These are phyloP conservation scores for Nothocercus nigrocapillus DNA, from an alignment of 2,113 vertebrate species.

Conservation along the genomic window DNA sequence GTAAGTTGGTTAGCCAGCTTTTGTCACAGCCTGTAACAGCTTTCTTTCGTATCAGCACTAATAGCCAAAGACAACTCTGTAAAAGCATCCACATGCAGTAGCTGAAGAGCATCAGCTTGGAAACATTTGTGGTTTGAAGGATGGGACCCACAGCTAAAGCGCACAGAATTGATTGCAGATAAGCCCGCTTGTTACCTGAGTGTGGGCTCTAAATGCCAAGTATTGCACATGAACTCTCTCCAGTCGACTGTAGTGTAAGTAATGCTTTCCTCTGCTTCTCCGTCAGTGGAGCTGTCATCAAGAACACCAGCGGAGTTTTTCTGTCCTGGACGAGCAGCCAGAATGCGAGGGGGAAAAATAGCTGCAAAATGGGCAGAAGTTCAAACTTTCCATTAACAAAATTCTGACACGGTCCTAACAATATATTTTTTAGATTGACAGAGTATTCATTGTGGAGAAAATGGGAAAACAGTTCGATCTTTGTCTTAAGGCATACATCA, in stretches of 20 bases:
- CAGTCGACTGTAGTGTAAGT: slow-evolving; percentile 96
- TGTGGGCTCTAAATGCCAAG: slow-evolving; percentile 97
- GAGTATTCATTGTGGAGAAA: background rate
- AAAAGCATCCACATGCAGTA: background rate
- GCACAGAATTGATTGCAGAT: background rate
- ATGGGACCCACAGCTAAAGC: background rate
- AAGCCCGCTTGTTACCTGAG: slow-evolving; percentile 82
- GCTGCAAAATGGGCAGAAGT: slow-evolving; percentile 74
- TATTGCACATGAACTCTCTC: slow-evolving; percentile 99
- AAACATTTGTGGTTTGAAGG: background rate
- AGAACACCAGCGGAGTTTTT: slow-evolving; percentile 89
- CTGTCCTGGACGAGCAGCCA: slow-evolving; percentile 89
- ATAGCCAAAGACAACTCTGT: background rate
- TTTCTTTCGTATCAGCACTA: background rate
- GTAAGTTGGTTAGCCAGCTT: background rate
- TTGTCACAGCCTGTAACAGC: background rate
- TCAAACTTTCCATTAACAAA: background rate
- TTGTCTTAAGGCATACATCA: background rate
- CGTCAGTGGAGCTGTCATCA: slow-evolving; percentile 84
- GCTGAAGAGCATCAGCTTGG: background rate
- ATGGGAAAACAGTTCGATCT: background rate
- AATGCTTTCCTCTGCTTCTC: slow-evolving; percentile 86
- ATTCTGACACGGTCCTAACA: background rate
- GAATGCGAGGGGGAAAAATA: slow-evolving; percentile 91
- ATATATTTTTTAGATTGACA: background rate